These are phyloP conservation scores for Eledone cirrhosa DNA, from an alignment of 2,888 invertebrate genomes.

Conservation along the genomic window DNA sequence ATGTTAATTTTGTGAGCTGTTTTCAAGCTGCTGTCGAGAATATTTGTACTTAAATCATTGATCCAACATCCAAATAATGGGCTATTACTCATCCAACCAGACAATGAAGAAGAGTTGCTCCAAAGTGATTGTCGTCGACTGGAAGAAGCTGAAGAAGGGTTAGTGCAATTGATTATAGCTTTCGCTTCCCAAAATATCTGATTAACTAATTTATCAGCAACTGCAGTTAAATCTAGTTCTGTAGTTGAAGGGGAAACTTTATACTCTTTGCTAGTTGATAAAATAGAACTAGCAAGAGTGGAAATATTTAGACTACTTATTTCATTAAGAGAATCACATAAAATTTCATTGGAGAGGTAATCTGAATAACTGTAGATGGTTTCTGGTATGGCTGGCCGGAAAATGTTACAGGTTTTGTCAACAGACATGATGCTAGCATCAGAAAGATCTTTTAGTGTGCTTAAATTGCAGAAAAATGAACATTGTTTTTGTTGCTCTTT, in stretches of 20 bases:
- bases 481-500: neutral
- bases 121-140: slow-evolving; percentile 11
- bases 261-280: neutral
- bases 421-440: slow-evolving; percentile 5
- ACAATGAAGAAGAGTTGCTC: slow-evolving; percentile 3
- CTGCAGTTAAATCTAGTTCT: slow-evolving; percentile 16
- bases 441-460: neutral
- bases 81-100: slow-evolving; percentile 1
- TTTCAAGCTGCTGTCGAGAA: neutral
- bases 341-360: slow-evolving; percentile 14
- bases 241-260: slow-evolving; percentile 9
- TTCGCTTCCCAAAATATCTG: slow-evolving; percentile 27
- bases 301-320: neutral
- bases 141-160: neutral
- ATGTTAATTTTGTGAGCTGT: slow-evolving; percentile 3
- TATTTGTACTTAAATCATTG: neutral
- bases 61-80: neutral
- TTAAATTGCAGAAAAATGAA: neutral
- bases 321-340: neutral
- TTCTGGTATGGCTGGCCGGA: neutral
- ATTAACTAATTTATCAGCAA: slow-evolving; percentile 23
- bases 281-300: neutral
- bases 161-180: slow-evolving; percentile 14
- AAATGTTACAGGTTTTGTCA: neutral
- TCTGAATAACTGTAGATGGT: slow-evolving; percentile 4